Evolutionary conservation across 1,140 invertebrate species (phyloP).

Genomic region (Lethrus apterus): DNA sequence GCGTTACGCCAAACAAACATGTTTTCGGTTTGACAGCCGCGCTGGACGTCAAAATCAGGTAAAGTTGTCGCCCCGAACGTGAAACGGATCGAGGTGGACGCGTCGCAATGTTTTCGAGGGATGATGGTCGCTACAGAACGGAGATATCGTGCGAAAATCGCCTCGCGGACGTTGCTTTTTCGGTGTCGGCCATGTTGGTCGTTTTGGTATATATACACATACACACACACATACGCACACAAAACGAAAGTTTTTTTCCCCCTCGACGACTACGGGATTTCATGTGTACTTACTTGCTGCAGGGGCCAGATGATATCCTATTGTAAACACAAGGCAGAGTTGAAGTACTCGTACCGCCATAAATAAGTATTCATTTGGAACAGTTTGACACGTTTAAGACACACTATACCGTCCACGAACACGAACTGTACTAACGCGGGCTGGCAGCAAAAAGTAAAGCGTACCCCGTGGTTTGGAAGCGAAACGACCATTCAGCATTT

Average conservation of each 20-base stretch:
- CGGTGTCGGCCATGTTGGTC: conserved; percentile 17
- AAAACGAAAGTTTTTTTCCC: conserved; percentile 9
- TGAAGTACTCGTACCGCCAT: conserved; percentile 30
- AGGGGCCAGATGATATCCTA: conserved; percentile 24
- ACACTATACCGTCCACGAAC: conserved; percentile 9
- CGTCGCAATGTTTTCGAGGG: too few relatives aligned
- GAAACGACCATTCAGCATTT: conserved; percentile 17
- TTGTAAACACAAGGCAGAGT: conserved; percentile 30
- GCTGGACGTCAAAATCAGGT: neutral
- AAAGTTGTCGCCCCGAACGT: neutral
- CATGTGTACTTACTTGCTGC: conserved; percentile 22
- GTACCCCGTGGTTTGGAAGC: conserved; percentile 3
- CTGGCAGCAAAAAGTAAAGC: conserved; percentile 2
- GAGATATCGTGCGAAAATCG: too few relatives aligned
- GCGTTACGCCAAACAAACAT: too few relatives aligned
- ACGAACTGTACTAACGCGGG: conserved; percentile 6
- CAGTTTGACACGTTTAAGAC: conserved; percentile 11
- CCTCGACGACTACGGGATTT: conserved; percentile 13
- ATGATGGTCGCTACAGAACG: too few relatives aligned
- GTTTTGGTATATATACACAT: conserved; percentile 14
- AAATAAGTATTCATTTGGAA: conserved; percentile 31
- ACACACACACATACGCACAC: neutral
- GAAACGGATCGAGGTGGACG: neutral
- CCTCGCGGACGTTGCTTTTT: neutral
- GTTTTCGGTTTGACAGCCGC: conserved; percentile 9